Percentiles rank a stretch among this genome's conserved stretches.
Evolutionary conservation across 2,888 invertebrate genomes (phyloP).

Genomic region (Caenorhabditis imperialis): DNA sequence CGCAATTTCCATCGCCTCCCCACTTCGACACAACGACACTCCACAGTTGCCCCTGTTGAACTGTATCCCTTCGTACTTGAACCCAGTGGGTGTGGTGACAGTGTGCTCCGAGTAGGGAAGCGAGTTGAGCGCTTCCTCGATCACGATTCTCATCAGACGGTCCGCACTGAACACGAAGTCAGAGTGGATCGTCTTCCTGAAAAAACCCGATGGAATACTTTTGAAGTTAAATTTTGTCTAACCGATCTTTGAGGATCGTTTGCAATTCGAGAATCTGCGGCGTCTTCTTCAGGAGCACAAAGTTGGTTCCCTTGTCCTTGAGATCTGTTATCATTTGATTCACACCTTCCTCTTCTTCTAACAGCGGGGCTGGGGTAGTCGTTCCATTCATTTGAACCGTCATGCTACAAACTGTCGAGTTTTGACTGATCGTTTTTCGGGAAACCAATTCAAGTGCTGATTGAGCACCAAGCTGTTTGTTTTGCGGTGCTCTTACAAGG

Average conservation of each 20-base stretch:
- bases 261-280: constrained; percentile 72
- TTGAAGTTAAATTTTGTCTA: not conserved
- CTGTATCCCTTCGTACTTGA: constrained; percentile 84
- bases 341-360: constrained; percentile 46
- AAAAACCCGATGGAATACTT: constrained; percentile 69
- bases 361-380: no score
- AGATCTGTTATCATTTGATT: constrained; percentile 18
- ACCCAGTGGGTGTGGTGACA: constrained; percentile 90
- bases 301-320: constrained; percentile 46
- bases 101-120: constrained; percentile 92
- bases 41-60: constrained; percentile 98
- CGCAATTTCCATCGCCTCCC: constrained; percentile 91
- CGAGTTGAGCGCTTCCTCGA: constrained; percentile 97
- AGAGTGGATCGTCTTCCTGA: constrained; percentile 90
- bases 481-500: constrained; percentile 9
- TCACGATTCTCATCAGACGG: constrained; percentile 93
- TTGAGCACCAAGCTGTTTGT: constrained; percentile 25
- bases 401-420: no score
- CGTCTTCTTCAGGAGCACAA: constrained; percentile 66
- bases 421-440: no score
- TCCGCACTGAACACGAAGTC: constrained; percentile 99
- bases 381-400: constrained; percentile 4
- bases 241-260: constrained; percentile 74
- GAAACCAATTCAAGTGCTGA: no score
- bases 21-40: constrained; percentile 90